Conservation (phyloP, 2,888 invertebrate genomes). For the Nomada hirtipes region DNA sequence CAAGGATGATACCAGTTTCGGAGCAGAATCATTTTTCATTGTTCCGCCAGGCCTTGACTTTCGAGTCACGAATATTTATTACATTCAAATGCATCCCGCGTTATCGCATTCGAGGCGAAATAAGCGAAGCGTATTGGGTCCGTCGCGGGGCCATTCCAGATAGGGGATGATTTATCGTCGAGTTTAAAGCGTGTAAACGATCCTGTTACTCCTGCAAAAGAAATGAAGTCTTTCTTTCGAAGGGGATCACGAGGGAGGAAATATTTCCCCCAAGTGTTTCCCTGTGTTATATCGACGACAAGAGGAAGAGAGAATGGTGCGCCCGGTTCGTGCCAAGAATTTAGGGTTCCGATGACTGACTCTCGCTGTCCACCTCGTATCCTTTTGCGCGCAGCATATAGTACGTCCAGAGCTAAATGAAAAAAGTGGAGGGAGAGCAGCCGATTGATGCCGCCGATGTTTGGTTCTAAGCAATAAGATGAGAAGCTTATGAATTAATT, state of each 20-base stretch:
- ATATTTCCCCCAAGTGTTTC: constrained; percentile 15
- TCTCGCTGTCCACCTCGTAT: background rate
- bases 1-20: background rate
- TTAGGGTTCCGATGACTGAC: background rate
- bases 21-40: too few species aligned
- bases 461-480: too few species aligned
- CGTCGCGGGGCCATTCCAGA: background rate
- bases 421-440: too few species aligned
- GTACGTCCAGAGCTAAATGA: too few species aligned
- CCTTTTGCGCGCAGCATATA: constrained; percentile 12
- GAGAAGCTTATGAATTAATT: too few species aligned
- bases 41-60: too few species aligned
- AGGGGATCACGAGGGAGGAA: background rate
- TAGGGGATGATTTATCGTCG: constrained; percentile 6
- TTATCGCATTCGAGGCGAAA: background rate
- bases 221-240: background rate
- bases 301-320: background rate
- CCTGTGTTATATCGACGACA: constrained; percentile 6
- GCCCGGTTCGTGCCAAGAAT: constrained; percentile 24
- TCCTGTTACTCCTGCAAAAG: background rate
- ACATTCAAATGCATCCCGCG: too few species aligned
- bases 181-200: constrained; percentile 15
- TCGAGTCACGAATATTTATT: too few species aligned
- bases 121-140: too few species aligned
- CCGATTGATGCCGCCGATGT: too few species aligned